Conservation (phyloP, 2,113 vertebrate genomes). For the Anolis carolinensis region DNA sequence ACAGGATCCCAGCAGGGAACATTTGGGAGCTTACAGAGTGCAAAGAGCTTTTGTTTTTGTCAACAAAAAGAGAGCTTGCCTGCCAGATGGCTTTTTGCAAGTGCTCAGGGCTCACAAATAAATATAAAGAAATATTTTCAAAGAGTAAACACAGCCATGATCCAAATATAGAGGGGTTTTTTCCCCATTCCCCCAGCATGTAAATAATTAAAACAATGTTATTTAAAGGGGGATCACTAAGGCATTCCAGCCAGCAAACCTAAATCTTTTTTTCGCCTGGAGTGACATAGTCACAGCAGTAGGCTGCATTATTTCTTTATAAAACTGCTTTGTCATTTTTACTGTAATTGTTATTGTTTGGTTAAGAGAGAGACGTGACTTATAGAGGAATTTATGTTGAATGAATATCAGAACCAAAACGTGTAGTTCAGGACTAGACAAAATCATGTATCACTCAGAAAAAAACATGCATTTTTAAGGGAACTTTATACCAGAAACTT, state of each 20-base stretch:
- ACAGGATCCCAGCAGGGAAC: constrained; percentile 56
- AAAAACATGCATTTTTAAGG: background rate
- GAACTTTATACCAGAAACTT: background rate
- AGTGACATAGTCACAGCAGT: constrained; percentile 71
- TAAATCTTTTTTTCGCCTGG: constrained; percentile 65
- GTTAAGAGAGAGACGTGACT: constrained; percentile 32
- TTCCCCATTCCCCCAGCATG: constrained; percentile 28
- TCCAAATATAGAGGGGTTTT: constrained; percentile 60
- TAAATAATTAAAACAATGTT: constrained; percentile 78
- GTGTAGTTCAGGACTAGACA: background rate
- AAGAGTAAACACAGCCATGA: constrained; percentile 62
- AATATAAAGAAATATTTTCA: constrained; percentile 60
- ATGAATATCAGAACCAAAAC: constrained; percentile 20
- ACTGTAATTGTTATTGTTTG: constrained; percentile 62
- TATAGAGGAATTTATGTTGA: constrained; percentile 5
- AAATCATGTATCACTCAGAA: background rate
- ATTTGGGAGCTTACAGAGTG: constrained; percentile 31
- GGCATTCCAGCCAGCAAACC: constrained; percentile 57
- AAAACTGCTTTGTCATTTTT: constrained; percentile 64
- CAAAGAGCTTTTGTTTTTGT: constrained; percentile 59
- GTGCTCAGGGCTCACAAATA: constrained; percentile 55
- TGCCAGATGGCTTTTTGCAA: constrained; percentile 57
- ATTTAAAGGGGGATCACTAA: constrained; percentile 67
- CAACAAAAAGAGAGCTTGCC: constrained; percentile 58
- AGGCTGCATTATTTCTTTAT: constrained; percentile 62